Evolutionary conservation across 2,113 vertebrate species (phyloP), one percentile per base, ranked within the genome.

Genomic region (Ailuropoda melanoleuca): DNA sequence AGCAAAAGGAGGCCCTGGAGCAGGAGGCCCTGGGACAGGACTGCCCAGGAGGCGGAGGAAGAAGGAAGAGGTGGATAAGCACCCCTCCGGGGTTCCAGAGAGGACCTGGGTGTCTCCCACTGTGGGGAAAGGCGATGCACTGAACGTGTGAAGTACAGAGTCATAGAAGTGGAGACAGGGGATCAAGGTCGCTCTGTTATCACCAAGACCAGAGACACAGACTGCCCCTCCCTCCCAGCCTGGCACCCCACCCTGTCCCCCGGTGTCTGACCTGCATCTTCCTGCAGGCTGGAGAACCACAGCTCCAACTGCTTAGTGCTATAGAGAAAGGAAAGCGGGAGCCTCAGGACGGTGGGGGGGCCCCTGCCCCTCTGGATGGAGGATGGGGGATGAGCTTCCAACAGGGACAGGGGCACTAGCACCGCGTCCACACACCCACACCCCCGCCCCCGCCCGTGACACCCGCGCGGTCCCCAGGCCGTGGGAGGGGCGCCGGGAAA

Each of bases 201-300:
- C 82, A 29, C 43, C 24, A n/a, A 39, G 70, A 34, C 31, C 43
- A 75, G 18, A 64, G 23, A 37, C 31, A 37, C 7, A 37, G 43
- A 8, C 34, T 13, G 14, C 2, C 66, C 19, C 46, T 6, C 21
- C n/a, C 64, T 50, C 43, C 31, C 1, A 6, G 66, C 13, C 68
- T 50, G 19, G 2, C 21, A 64, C 29, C 60, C 62, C 46, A 3
- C 14, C 29, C 31, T 37, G 13, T 53, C 91, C 92, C 18, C 15
- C 13, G 5, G 24, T 1, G 17, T 92, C 98, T 98, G 97, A 99
- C 99, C 99, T 98, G 98, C 98, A 98, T 99, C 99, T 58, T 99
- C 99, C 98, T 99, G 99, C 96, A 99, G 99, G 83, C 99, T 99
- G 72, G 99, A 99, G 92, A 99, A 98, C 99, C 99, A 99, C 97